These are phyloP conservation scores for Trichosurus vulpecula DNA, from an alignment of 2,797 vertebrate species.

Conservation along the genomic window DNA sequence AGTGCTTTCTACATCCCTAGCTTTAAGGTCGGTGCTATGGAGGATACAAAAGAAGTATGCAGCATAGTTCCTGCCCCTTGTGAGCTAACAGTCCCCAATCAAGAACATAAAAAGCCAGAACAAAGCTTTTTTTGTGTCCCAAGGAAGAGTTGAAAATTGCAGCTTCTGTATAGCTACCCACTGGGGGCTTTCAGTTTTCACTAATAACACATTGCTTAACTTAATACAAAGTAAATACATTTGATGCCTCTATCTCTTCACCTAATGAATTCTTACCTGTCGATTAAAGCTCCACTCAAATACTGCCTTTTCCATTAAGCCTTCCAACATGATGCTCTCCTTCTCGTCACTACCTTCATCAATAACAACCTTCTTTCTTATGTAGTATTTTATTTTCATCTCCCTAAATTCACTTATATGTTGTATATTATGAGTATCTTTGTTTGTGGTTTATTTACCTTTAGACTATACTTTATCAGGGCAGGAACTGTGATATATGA, in stretches of 20 bases:
- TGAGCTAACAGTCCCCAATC: neutral
- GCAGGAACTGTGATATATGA: neutral
- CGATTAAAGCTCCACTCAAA: neutral
- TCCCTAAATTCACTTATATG: neutral
- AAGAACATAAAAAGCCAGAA: neutral
- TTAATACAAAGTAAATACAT: neutral
- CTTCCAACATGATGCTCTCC: neutral
- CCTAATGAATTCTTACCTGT: neutral
- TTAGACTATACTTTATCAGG: neutral
- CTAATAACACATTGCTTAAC: neutral
- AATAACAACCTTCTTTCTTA: neutral
- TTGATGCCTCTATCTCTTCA: neutral
- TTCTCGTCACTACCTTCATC: neutral
- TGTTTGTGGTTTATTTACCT: neutral
- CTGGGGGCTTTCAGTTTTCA: neutral
- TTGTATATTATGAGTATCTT: neutral
- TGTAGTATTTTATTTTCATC: neutral
- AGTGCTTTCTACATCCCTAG: neutral
- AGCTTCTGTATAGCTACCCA: neutral
- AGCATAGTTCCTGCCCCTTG: neutral
- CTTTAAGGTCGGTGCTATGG: neutral
- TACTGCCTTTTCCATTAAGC: neutral
- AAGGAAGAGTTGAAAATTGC: neutral
- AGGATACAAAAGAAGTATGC: neutral
- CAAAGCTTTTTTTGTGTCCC: neutral